Percentiles rank a stretch among this genome's conserved stretches.
These are phyloP conservation scores for Sinocyclocheilus rhinocerous DNA, from an alignment of 2,113 vertebrate genomes.

Conservation along the genomic window DNA sequence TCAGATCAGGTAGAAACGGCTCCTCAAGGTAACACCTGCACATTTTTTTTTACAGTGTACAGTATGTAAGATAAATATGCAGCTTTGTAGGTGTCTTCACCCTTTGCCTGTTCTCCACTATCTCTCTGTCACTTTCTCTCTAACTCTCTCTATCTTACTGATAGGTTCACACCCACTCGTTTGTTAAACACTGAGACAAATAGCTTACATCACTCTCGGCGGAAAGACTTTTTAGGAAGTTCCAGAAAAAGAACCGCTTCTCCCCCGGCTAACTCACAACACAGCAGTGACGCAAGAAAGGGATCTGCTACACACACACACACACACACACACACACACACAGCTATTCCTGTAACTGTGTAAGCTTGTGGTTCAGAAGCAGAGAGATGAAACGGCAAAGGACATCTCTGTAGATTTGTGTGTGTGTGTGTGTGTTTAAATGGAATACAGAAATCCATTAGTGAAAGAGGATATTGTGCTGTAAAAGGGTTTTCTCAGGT, in stretches of 20 bases:
- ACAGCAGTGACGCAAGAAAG: conserved; percentile 66
- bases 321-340: background rate
- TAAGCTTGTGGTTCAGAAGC: conserved; percentile 27
- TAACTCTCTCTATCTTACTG: conserved; percentile 27
- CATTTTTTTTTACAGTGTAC: background rate
- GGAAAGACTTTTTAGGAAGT: conserved; percentile 66
- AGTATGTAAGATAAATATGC: background rate
- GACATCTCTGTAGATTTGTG: conserved; percentile 21
- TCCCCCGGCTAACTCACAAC: conserved; percentile 56
- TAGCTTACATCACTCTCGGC: conserved; percentile 73
- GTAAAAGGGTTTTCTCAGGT: background rate
- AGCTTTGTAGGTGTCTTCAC: background rate
- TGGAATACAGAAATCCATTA: conserved; percentile 65
- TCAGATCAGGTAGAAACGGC: background rate
- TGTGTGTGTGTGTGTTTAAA: conserved; percentile 15
- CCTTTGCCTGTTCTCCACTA: background rate
- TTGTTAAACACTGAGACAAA: conserved; percentile 62
- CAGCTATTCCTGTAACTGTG: too few relatives aligned
- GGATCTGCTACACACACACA: conserved; percentile 1
- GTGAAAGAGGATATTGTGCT: background rate
- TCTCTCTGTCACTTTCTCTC: conserved; percentile 36
- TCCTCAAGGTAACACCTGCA: background rate
- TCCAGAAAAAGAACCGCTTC: conserved; percentile 64
- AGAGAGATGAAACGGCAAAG: conserved; percentile 19
- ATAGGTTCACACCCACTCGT: conserved; percentile 65